Conservation (phyloP, 2,113 vertebrate species). For the Anthoscopus minutus region DNA sequence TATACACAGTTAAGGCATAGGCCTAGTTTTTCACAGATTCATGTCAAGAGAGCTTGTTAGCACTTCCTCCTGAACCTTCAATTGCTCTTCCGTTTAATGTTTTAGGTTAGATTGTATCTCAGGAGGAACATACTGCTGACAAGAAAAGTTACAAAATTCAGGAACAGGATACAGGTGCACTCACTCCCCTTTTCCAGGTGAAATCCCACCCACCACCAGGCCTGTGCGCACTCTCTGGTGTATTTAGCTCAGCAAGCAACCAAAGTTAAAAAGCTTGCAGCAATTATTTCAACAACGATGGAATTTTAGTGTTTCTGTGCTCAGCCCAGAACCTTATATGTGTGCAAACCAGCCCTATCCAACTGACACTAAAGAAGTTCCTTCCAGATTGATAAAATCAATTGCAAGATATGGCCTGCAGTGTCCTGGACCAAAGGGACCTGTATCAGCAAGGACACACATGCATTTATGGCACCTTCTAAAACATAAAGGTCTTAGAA, state of each 20-base stretch:
- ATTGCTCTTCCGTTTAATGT: no score
- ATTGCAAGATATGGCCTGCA: not conserved
- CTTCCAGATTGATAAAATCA: not conserved
- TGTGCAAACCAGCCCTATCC: not conserved
- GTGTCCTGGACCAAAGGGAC: not conserved
- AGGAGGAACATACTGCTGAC: not conserved
- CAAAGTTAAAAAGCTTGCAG: not conserved
- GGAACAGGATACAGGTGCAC: not conserved
- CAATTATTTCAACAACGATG: slow-evolving; percentile 1
- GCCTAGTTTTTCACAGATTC: not conserved
- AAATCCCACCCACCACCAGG: not conserved
- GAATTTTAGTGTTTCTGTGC: not conserved
- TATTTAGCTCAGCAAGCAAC: not conserved
- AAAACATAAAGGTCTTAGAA: not conserved
- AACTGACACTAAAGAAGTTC: not conserved
- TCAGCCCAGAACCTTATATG: not conserved
- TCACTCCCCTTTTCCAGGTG: accelerated
- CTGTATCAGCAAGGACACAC: not conserved
- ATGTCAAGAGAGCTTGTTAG: not conserved
- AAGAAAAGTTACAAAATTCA: not conserved
- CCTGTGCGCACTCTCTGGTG: accelerated
- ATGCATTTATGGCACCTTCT: accelerated
- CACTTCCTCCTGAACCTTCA: not conserved
- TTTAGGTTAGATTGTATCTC: not conserved
- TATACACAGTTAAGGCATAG: accelerated